phyloP scores from a whole-genome alignment of 2,797 vertebrate species.

The Hephaestus fuliginosus region DNA sequence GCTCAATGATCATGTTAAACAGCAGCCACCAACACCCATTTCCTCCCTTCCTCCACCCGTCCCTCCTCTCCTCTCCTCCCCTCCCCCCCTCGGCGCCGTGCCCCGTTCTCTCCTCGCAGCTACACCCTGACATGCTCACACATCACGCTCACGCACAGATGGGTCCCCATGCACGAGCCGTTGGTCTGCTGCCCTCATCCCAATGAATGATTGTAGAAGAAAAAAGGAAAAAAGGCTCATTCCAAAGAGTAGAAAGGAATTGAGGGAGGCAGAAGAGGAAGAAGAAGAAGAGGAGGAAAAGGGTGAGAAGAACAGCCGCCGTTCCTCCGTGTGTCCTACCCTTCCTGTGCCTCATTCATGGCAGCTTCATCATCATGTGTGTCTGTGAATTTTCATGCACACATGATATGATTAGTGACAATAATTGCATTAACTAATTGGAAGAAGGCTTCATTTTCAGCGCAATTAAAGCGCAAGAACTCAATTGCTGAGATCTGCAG shows the following conservation, averaged over 20 bases:
- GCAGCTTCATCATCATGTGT: not conserved
- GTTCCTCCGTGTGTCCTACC: not conserved
- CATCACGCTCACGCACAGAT: conserved; percentile 57
- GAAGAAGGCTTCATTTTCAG: not conserved
- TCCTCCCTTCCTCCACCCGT: conserved; percentile 65
- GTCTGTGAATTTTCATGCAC: conserved; percentile 4
- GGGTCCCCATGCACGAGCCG: conserved; percentile 18
- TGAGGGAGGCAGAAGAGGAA: conserved; percentile 1
- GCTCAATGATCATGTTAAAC: conserved; percentile 80
- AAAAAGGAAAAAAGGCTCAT: conserved; percentile 56
- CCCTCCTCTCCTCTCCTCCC: conserved; percentile 46
- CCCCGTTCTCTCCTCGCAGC: conserved; percentile 56
- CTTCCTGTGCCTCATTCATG: not conserved
- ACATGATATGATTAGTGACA: not conserved
- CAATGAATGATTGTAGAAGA: conserved; percentile 71
- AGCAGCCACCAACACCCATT: conserved; percentile 68
- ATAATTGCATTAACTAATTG: not conserved
- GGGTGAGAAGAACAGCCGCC: conserved; percentile 10
- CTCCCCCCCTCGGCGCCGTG: conserved; percentile 37
- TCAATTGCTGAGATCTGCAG: not conserved
- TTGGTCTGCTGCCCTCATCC: conserved; percentile 69
- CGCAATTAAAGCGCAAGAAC: not conserved
- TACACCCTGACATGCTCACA: conserved; percentile 71
- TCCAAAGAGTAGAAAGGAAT: conserved; percentile 39
- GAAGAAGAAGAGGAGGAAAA: conserved; percentile 30